Evolutionary conservation across 2,113 vertebrate genomes (phyloP), one percentile per base, ranked within the genome.

Genomic region (Limanda limanda): DNA sequence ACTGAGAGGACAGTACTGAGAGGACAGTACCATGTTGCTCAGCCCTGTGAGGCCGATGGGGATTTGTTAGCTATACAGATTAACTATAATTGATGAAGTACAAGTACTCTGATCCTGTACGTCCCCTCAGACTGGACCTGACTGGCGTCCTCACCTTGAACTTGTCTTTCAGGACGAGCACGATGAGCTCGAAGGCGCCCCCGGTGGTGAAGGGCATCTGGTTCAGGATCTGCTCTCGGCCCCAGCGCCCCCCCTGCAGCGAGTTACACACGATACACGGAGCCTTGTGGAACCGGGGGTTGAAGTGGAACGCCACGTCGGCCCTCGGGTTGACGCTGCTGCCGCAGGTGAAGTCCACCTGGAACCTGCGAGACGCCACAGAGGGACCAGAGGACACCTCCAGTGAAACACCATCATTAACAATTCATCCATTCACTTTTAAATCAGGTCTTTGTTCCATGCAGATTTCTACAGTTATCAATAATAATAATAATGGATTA

Each of bases 281-380:
- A 10, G 93, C 78, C 21, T 86, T 93, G 69, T 75, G 92, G 85
- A 98, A 95, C 11, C 98, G 94, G 0, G 98, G 97, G 67, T 99
- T 98, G 86, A 99, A 97, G 85, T 99, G 98, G 60, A 99, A 98
- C 0, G 96, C 95, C 68, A 99, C 92, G 18, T 99, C 97, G 0
- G 97, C 96, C 14, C 98, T 92, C 9, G 98, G 97, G 15, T 94
- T 94, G 77, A 80, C 61, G 11, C 97, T 97, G 90, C 93, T 96
- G 61, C 98, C 97, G 3, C 95, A 95, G 27, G 95, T 95, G 3
- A 99, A 87, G 74, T 99, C 97, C 60, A 99, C 91, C 92, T 99
- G 97, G 88, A 99, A 99, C 80, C 97, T 98, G 86, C 55, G 9
- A 37, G 35, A 37, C 35, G 9, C 8, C 7, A 8, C 35, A 10